Base-by-base conservation (phyloP, 2,888 invertebrate species). In the Pollenia angustigena region DNA sequence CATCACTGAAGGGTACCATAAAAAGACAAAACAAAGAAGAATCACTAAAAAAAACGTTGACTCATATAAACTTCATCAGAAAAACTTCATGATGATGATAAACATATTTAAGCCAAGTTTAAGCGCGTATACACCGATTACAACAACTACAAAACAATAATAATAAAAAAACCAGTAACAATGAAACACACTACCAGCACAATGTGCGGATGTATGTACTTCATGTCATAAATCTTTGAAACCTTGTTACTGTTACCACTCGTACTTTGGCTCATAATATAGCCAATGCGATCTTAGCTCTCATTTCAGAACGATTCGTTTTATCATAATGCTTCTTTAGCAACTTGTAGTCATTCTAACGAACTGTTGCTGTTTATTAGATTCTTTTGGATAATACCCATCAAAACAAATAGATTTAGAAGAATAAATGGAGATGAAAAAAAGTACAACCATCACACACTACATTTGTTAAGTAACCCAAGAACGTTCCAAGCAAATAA, bases 401-500 rank as follows among this genome's bases (percentile, higher is more conserved):
- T 40, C 18, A n/a, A 64, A 64, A 56, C 66, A 81, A 81, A 74
- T 62, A 54, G 48, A 72, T 71, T 69, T 32, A 69, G 18, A 48
- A 56, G 12, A 58, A 32, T 42, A 32, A 23, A 42, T 44, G 54
- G 16, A 75, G 32, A 32, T 32, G 32, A 56, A 16, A 71, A 71
- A 50, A 56, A 44, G 44, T 74, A 68, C 68, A 60, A 84, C 68
- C 42, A 80, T 79, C 79, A 74, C 60, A 78, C 85, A 85, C 79
- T 83, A 80, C 69, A 82, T 86, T 83, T 83, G 86, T 66, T 81
- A 89, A 86, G 81, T 85, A 88, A 88, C 85, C 74, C 89, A 89
- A 89, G 88, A 89, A 89, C 89, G 88, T 89, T 88, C 80, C 88
- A 87, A 79, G 52, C 82, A 82, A 75, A 79, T 80, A 75, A 86